Percentiles rank a stretch among this genome's conserved stretches.
These are phyloP conservation scores for Talpa occidentalis DNA, from an alignment of 2,113 vertebrate species.

Conservation along the genomic window DNA sequence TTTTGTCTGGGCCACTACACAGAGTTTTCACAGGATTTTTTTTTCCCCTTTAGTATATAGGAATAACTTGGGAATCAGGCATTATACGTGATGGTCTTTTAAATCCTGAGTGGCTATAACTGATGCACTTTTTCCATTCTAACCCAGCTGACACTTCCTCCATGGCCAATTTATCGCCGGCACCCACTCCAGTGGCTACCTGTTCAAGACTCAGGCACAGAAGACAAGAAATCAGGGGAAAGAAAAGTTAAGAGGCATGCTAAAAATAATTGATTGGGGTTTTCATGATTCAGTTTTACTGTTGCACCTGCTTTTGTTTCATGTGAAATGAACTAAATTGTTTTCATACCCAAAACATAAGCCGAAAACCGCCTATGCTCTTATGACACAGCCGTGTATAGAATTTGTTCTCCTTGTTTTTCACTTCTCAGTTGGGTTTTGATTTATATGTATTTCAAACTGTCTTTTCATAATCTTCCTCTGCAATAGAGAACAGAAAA, in stretches of 20 bases:
- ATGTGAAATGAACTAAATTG: slow-evolving; percentile 54
- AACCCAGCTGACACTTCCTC: slow-evolving; percentile 94
- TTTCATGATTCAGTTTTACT: slow-evolving; percentile 56
- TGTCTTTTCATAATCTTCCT: slow-evolving; percentile 37
- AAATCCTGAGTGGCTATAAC: neutral
- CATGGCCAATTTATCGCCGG: slow-evolving; percentile 96
- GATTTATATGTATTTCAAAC: slow-evolving; percentile 36
- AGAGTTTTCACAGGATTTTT: neutral
- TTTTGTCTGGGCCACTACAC: neutral
- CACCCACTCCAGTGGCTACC: slow-evolving; percentile 96
- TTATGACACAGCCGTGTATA: slow-evolving; percentile 13
- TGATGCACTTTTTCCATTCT: slow-evolving; percentile 48
- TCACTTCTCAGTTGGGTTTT: slow-evolving; percentile 46
- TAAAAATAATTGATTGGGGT: slow-evolving; percentile 87
- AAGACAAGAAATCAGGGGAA: slow-evolving; percentile 93
- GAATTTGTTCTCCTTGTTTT: slow-evolving; percentile 26
- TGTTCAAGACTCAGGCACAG: slow-evolving; percentile 87
- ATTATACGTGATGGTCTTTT: neutral
- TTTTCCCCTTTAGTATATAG: neutral
- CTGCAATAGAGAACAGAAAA: slow-evolving; percentile 60
- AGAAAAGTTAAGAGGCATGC: slow-evolving; percentile 95
- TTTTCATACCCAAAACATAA: slow-evolving; percentile 60
- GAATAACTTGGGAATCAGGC: slow-evolving; percentile 27
- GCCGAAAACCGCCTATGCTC: slow-evolving; percentile 46
- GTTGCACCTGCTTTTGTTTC: slow-evolving; percentile 49